These are phyloP conservation scores for Melipona quadrifasciata DNA, from an alignment of 1,140 invertebrate species.

Conservation along the genomic window DNA sequence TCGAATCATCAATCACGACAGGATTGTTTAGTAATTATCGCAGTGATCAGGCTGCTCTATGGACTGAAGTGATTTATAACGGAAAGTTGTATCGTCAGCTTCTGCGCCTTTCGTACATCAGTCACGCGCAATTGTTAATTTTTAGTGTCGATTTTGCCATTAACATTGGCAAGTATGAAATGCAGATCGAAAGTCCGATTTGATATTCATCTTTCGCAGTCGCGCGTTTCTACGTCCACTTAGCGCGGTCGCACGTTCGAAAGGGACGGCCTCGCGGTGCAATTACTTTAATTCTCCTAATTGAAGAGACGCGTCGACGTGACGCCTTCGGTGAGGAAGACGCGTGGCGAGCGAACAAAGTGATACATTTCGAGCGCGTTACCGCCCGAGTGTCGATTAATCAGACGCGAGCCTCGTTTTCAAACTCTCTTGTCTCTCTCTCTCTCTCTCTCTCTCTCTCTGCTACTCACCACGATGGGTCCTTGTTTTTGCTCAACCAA, in stretches of 20 bases:
- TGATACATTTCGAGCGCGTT: slow-evolving; percentile 16
- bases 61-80: too few relatives aligned
- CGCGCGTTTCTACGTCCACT: too few relatives aligned
- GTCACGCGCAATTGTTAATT: too few relatives aligned
- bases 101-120: too few relatives aligned
- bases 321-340: slow-evolving; percentile 32
- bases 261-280: slow-evolving; percentile 3
- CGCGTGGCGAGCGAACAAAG: slow-evolving; percentile 10
- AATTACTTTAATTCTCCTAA: slow-evolving; percentile 51
- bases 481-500: slow-evolving; percentile 7
- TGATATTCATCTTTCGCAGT: too few relatives aligned
- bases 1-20: too few relatives aligned
- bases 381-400: slow-evolving; percentile 8
- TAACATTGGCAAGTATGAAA: too few relatives aligned
- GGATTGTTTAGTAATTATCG: too few relatives aligned
- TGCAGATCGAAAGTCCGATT: too few relatives aligned
- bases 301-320: slow-evolving; percentile 47
- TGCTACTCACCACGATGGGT: background rate
- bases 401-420: slow-evolving; percentile 1
- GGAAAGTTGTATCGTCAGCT: too few relatives aligned
- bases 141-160: too few relatives aligned
- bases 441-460: background rate
- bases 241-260: background rate
- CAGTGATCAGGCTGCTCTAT: too few relatives aligned
- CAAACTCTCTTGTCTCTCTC: background rate